phyloP scores from a whole-genome alignment of 1,140 invertebrate genomes.

The Aphelenchoides avenae region DNA sequence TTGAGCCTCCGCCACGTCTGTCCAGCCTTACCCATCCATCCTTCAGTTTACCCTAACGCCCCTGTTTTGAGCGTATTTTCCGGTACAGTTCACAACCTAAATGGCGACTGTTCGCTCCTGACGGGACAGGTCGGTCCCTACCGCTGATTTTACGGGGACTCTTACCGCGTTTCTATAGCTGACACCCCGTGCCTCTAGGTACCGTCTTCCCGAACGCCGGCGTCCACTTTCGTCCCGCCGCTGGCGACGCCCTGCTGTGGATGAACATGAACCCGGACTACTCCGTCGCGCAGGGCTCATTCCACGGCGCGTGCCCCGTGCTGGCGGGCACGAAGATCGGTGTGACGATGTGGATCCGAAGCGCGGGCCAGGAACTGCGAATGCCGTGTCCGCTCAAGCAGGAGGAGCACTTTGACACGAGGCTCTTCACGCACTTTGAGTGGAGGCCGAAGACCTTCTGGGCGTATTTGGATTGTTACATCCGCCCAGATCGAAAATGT shows the following conservation, averaged over 20 bases:
- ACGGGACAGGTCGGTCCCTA: too few species aligned
- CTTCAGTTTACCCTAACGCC: too few species aligned
- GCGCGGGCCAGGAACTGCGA: conserved; percentile 35
- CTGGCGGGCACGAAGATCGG: conserved; percentile 35
- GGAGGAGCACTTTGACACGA: conserved; percentile 2
- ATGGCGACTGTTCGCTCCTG: too few species aligned
- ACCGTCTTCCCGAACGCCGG: conserved; percentile 36
- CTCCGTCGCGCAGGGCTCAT: conserved; percentile 10
- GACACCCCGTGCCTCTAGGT: conserved; percentile 17
- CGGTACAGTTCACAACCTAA: too few species aligned
- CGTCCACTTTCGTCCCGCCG: conserved; percentile 23
- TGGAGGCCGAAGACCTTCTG: not conserved
- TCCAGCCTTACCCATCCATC: too few species aligned
- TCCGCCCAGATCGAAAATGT: too few species aligned
- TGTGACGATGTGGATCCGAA: conserved; percentile 37
- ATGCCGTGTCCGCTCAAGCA: conserved; percentile 18
- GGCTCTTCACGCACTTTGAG: not conserved
- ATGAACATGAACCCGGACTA: conserved; percentile 33
- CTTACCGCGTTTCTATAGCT: too few species aligned
- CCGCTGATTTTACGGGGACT: too few species aligned
- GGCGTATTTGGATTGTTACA: conserved; percentile 1
- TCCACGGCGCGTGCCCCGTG: conserved; percentile 45
- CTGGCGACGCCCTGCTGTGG: conserved; percentile 41
- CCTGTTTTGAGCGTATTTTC: too few species aligned
- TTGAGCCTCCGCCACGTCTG: too few species aligned